Base-by-base conservation (phyloP, 1,140 invertebrate species). In the Rhagoletis pomonella region DNA sequence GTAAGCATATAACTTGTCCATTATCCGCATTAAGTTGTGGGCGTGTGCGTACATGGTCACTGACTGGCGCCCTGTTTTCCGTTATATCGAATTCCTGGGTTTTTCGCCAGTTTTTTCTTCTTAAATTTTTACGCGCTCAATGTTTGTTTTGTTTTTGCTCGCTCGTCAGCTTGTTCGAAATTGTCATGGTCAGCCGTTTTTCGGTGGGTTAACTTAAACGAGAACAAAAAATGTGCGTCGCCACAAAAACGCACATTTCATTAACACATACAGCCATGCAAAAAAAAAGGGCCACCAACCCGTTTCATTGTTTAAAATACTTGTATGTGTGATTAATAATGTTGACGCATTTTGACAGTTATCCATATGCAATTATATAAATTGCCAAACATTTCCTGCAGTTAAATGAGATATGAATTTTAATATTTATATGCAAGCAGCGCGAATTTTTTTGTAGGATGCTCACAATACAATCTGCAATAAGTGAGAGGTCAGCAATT, bases 11-110 rank as follows among this genome's bases (percentile, higher is more conserved):
- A 44, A 73, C 67, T 42, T 73, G 42, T 7, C 67, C 67, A 42
- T 73, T 73, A 73, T 73, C 42, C 67, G 67, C 67, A 73, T 73
- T 47, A 47, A 73, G 67, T 73, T 73, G 67, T 73, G 67, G 67
- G 67, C 67, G 67, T 73, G 67, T 39, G 67, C 39, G 19, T 73
- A 73, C 67, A 73, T 73, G 67, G 67, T 73, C 67, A 47, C 67
- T 29, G 64, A 10, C 9, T 29, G 64, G 10, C 9, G 19, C 19
- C 39, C 29, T 39, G 64, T 29, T 67, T 29, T 67, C 29, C 64
- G 29, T 67, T 67, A 67, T 29, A 67, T 67, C 39, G 64, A 67
- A 39, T 67, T 47, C 42, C 19, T 1, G 65, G 2, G 4, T 10
- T 67, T 67, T 39, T 67, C 10, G 14, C 17, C 0, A 0, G 0